A percentile compares a stretch with the other conserved stretches of the same genome.
phyloP scores from a whole-genome alignment of 2,888 invertebrate species.

The Caenorhabditis sp. region DNA sequence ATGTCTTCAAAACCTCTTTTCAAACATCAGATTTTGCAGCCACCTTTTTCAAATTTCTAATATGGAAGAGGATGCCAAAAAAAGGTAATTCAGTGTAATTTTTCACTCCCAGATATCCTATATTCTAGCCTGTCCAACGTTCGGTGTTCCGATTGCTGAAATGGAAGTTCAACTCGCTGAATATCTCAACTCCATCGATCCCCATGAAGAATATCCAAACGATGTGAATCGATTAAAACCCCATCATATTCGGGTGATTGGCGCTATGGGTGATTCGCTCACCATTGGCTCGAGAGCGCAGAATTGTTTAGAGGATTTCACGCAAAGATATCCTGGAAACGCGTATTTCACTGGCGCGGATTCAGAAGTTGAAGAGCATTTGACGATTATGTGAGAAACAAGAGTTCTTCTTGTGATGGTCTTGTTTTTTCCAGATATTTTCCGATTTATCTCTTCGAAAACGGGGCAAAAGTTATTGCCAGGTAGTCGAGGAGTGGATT shows the following conservation, averaged over 20 bases:
- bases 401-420: no score
- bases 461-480: slow-evolving; percentile 80
- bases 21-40: no score
- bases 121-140: background rate
- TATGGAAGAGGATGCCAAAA: no score
- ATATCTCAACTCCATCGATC: background rate
- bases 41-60: no score
- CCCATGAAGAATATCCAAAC: background rate
- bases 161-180: background rate
- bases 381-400: slow-evolving; percentile 12
- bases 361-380: slow-evolving; percentile 24
- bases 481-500: slow-evolving; percentile 79
- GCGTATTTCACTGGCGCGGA: slow-evolving; percentile 33
- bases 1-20: no score
- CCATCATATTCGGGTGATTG: slow-evolving; percentile 55
- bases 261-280: slow-evolving; percentile 56
- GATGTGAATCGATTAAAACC: slow-evolving; percentile 2
- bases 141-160: background rate
- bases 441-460: slow-evolving; percentile 75
- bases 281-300: slow-evolving; percentile 39
- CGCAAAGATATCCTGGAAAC: slow-evolving; percentile 22
- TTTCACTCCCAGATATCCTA: background rate
- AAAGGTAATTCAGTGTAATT: background rate
- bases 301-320: slow-evolving; percentile 13
- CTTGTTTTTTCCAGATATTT: slow-evolving; percentile 75